Evolutionary conservation across 2,888 invertebrate species (phyloP).

Genomic region (Nephrotoma flavescens): DNA sequence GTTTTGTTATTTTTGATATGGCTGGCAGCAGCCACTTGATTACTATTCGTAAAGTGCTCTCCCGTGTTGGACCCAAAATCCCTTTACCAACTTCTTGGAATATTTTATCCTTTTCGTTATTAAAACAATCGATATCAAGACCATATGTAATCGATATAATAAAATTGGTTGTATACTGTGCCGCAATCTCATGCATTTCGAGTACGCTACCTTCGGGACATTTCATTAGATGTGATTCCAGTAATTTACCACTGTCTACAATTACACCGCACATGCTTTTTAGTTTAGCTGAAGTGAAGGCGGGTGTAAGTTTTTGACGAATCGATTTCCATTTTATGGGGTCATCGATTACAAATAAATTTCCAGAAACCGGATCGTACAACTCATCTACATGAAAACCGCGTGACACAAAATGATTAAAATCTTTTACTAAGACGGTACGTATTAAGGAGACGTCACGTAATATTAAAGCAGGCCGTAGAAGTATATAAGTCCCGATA

Average conservation of each 20-base stretch:
- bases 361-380: constrained; percentile 40
- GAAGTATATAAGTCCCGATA: constrained; percentile 41
- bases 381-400: constrained; percentile 39
- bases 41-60: background rate
- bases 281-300: constrained; percentile 44
- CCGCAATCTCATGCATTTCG: constrained; percentile 27
- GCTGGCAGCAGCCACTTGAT: background rate
- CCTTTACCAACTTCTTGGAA: constrained; percentile 17
- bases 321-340: constrained; percentile 40
- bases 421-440: constrained; percentile 40
- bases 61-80: background rate
- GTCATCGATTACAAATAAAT: constrained; percentile 40
- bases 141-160: constrained; percentile 26
- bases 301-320: constrained; percentile 41
- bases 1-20: background rate
- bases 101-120: constrained; percentile 17
- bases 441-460: constrained; percentile 41
- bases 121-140: constrained; percentile 18
- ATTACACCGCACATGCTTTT: constrained; percentile 42
- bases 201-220: constrained; percentile 21
- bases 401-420: constrained; percentile 41
- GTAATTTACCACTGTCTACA: constrained; percentile 35
- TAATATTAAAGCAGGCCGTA: constrained; percentile 38
- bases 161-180: constrained; percentile 23
- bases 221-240: constrained; percentile 30